A percentile compares a stretch with the other conserved stretches of the same genome.
These are phyloP conservation scores for Rhodophaea formosa DNA, from an alignment of 2,888 invertebrate genomes.

Conservation along the genomic window DNA sequence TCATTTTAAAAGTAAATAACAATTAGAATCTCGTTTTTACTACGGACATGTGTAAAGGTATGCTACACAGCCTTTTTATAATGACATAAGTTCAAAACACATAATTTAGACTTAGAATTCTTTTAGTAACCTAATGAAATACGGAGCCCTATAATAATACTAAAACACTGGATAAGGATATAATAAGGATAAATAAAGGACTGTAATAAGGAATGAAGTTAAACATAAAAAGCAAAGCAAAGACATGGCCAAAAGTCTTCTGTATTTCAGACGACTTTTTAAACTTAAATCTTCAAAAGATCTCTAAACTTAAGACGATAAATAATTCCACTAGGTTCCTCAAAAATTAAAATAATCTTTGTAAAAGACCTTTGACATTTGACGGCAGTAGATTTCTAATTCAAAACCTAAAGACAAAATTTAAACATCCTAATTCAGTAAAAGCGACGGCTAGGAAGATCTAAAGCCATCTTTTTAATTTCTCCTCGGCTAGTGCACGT, in stretches of 20 bases:
- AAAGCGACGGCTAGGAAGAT: constrained; percentile 2
- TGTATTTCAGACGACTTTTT: background rate
- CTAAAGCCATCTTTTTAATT: constrained; percentile 21
- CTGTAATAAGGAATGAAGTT: too few relatives aligned
- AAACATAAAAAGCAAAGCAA: background rate
- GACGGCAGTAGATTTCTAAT: background rate
- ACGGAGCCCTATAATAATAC: too few relatives aligned
- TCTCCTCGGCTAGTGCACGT: constrained; percentile 19
- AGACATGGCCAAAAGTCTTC: background rate
- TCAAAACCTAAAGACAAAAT: constrained; percentile 12
- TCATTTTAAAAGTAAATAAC: constrained; percentile 9
- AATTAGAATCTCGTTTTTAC: constrained; percentile 1
- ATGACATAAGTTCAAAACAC: too few relatives aligned
- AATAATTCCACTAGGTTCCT: constrained; percentile 1
- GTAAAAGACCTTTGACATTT: background rate
- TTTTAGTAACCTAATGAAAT: too few relatives aligned
- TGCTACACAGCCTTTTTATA: background rate
- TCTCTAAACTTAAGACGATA: background rate
- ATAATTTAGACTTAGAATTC: too few relatives aligned
- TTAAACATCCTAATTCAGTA: constrained; percentile 8
- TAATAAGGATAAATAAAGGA: too few relatives aligned
- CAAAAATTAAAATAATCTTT: background rate
- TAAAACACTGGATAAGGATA: background rate
- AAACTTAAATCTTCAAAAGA: background rate
- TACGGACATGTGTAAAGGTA: background rate